phyloP scores from a whole-genome alignment of 2,888 invertebrate genomes.

The Acanthopleura granulata region DNA sequence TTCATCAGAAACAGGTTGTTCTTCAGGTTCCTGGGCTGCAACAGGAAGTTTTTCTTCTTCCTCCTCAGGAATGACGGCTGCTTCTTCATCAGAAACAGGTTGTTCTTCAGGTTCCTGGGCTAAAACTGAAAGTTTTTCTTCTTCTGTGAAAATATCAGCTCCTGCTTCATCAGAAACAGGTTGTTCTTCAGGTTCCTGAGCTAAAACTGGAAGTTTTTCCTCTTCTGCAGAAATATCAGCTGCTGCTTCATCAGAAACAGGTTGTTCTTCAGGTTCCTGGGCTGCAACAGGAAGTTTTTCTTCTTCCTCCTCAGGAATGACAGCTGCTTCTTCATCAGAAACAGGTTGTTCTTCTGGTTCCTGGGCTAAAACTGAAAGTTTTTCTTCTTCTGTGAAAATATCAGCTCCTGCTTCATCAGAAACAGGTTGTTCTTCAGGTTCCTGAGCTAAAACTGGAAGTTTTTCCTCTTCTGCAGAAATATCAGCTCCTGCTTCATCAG shows the following conservation, averaged over 20 bases:
- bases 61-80: too few relatives aligned
- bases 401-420: neutral
- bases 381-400: neutral
- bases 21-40: too few relatives aligned
- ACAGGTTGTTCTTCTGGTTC: neutral
- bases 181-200: neutral
- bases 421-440: neutral
- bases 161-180: neutral
- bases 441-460: neutral
- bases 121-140: too few relatives aligned
- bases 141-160: neutral
- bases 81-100: too few relatives aligned
- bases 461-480: neutral
- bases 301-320: neutral
- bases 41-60: too few relatives aligned
- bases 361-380: neutral
- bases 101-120: too few relatives aligned
- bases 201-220: neutral
- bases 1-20: too few relatives aligned
- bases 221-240: neutral
- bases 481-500: neutral
- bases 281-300: too few relatives aligned
- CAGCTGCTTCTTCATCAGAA: neutral
- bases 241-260: too few relatives aligned
- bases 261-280: too few relatives aligned